These are phyloP conservation scores for Meliscaeva auricollis DNA, from an alignment of 2,888 invertebrate species.

Conservation along the genomic window DNA sequence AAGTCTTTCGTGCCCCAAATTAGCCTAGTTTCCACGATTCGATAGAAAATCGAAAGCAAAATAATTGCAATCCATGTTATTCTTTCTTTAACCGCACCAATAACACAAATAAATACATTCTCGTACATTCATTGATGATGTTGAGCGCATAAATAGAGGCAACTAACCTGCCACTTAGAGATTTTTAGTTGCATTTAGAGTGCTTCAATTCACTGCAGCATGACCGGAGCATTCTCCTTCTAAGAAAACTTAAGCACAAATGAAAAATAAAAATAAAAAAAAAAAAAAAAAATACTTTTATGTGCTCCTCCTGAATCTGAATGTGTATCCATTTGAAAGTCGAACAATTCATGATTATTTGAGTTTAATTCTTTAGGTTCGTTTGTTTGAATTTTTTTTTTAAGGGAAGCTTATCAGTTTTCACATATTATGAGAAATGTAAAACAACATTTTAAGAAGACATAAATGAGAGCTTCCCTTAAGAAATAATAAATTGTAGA, in stretches of 20 bases:
- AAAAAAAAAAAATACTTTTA: neutral
- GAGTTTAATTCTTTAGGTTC: conserved; percentile 21
- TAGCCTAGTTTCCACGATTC: conserved; percentile 60
- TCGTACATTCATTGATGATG: neutral
- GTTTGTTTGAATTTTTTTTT: conserved; percentile 9
- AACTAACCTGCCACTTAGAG: conserved; percentile 27
- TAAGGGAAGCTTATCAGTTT: too few species aligned
- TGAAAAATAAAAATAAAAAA: neutral
- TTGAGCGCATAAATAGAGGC: neutral
- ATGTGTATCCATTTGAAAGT: conserved; percentile 55
- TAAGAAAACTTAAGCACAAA: conserved; percentile 51
- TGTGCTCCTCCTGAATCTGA: neutral
- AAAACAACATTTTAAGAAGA: too few species aligned
- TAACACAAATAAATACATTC: conserved; percentile 28
- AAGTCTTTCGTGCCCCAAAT: conserved; percentile 37
- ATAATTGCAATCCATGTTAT: conserved; percentile 51
- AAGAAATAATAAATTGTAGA: too few species aligned
- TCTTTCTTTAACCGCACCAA: conserved; percentile 47
- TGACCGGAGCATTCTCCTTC: conserved; percentile 48
- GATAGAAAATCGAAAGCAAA: conserved; percentile 66
- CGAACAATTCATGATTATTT: conserved; percentile 62
- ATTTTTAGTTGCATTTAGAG: conserved; percentile 57
- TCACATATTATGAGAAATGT: too few species aligned
- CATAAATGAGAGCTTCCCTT: too few species aligned
- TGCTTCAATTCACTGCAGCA: conserved; percentile 63